These are phyloP conservation scores for Onychomys arenicola DNA, from an alignment of 2,797 vertebrate genomes.

Conservation along the genomic window DNA sequence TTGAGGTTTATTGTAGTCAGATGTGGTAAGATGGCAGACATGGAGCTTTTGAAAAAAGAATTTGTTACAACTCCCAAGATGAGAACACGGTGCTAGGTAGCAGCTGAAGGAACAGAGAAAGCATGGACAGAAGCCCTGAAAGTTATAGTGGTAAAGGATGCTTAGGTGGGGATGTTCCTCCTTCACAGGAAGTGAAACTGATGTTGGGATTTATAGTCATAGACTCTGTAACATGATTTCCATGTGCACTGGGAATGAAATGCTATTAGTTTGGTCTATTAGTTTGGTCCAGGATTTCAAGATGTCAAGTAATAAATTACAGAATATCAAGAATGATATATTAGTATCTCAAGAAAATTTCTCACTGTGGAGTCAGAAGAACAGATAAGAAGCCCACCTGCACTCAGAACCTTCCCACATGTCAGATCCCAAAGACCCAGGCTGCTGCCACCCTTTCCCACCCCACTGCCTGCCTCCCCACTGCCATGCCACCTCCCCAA, in stretches of 20 bases:
- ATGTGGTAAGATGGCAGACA: not conserved
- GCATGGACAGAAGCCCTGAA: not conserved
- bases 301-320: not conserved
- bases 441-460: not conserved
- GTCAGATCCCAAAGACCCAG: not conserved
- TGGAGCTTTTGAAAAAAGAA: not conserved
- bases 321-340: not conserved
- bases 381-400: not conserved
- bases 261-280: not conserved
- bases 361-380: not conserved
- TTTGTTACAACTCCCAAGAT: not conserved
- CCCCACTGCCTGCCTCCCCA: not conserved
- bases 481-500: not conserved
- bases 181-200: not conserved
- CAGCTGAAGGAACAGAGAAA: not conserved
- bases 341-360: not conserved
- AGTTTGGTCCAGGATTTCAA: not conserved
- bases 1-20: not conserved
- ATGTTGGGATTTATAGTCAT: not conserved
- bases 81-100: too few relatives aligned
- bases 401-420: not conserved
- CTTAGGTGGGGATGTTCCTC: not conserved
- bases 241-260: not conserved
- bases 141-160: accelerated
- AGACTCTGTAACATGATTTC: not conserved